These are phyloP conservation scores for Lordiphosa collinella DNA, from an alignment of 1,140 invertebrate genomes.

Conservation along the genomic window DNA sequence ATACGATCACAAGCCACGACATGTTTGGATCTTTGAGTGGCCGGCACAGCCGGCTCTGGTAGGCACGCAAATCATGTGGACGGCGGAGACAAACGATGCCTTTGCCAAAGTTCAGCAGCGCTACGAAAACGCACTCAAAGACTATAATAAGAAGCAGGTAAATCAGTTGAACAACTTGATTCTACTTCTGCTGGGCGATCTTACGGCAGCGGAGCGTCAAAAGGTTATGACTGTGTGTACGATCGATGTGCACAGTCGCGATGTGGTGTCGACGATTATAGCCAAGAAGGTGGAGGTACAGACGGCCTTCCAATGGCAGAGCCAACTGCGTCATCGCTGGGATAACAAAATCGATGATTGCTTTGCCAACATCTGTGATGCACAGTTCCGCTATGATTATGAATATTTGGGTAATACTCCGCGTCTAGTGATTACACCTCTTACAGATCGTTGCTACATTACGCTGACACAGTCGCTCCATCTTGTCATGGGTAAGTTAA, in stretches of 20 bases:
- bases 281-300: conserved; percentile 89
- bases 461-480: conserved; percentile 94
- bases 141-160: conserved; percentile 95
- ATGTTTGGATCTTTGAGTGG: conserved; percentile 96
- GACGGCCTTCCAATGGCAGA: conserved; percentile 94
- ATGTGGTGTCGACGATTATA: conserved; percentile 93
- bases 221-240: conserved; percentile 98
- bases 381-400: conserved; percentile 93
- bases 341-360: conserved; percentile 90
- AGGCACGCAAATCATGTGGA: conserved; percentile 97
- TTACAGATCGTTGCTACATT: conserved; percentile 95
- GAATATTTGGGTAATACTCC: conserved; percentile 96
- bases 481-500: conserved; percentile 87
- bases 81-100: conserved; percentile 93
- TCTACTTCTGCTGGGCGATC: conserved; percentile 88
- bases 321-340: conserved; percentile 94
- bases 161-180: conserved; percentile 90
- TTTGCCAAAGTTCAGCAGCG: conserved; percentile 94
- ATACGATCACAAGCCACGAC: conserved; percentile 94
- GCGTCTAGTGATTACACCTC: conserved; percentile 91
- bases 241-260: conserved; percentile 94
- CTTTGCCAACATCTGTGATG: conserved; percentile 96
- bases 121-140: conserved; percentile 95
- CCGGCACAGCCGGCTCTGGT: conserved; percentile 91
- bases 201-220: conserved; percentile 90